Conservation (phyloP, 1,140 invertebrate species). For the Meloidogyne exigua region DNA sequence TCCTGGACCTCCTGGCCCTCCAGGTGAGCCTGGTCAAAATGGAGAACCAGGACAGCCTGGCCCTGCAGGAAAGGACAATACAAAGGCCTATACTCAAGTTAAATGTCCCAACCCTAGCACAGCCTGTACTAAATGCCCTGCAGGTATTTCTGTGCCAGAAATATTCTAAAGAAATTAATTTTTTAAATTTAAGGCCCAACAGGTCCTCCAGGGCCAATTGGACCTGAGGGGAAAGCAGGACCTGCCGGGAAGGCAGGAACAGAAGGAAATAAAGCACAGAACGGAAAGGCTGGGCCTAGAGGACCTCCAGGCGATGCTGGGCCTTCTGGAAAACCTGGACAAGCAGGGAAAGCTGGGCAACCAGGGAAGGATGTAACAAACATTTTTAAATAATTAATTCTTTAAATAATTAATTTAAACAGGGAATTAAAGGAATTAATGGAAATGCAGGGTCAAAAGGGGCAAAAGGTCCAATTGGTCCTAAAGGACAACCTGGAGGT, state of each 20-base stretch:
- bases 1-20: constrained; percentile 32
- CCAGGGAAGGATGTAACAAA: constrained; percentile 23
- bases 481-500: constrained; percentile 9
- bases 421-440: neutral
- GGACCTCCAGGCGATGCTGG: constrained; percentile 23
- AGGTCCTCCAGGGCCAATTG: constrained; percentile 12
- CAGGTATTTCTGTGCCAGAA: neutral
- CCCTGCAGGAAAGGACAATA: constrained; percentile 23
- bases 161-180: too few relatives aligned
- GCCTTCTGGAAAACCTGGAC: constrained; percentile 14
- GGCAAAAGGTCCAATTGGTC: constrained; percentile 20
- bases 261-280: constrained; percentile 5
- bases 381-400: neutral
- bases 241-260: neutral
- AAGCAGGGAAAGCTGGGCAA: constrained; percentile 12
- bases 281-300: constrained; percentile 12
- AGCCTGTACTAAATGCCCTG: constrained; percentile 30
- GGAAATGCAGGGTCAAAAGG: constrained; percentile 25
- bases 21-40: constrained; percentile 23
- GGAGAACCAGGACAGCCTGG: constrained; percentile 22
- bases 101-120: constrained; percentile 13
- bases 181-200: neutral
- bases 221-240: neutral
- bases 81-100: constrained; percentile 7
- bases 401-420: neutral